phyloP scores from a whole-genome alignment of 2,888 invertebrate genomes.

The Leptopilina drosophilae region DNA sequence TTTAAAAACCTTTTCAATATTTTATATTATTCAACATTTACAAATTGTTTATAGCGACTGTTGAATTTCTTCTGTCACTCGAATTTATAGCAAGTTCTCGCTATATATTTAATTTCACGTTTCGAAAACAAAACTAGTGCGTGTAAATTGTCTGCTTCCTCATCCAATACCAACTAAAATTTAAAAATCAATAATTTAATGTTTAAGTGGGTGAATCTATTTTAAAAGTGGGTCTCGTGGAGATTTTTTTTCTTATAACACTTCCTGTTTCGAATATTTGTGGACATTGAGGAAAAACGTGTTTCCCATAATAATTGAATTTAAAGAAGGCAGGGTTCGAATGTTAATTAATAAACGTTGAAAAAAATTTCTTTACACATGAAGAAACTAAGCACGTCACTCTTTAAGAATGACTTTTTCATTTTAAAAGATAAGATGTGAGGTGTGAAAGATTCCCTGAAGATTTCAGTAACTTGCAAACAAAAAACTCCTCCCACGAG shows the following conservation, averaged over 20 bases:
- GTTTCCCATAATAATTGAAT: background rate
- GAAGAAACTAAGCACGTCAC: background rate
- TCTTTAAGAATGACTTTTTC: background rate
- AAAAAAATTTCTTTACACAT: background rate
- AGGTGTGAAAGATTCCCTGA: constrained; percentile 31
- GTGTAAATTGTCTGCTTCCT: too few relatives aligned
- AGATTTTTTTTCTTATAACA: too few relatives aligned
- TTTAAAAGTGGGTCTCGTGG: too few relatives aligned
- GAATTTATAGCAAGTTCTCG: too few relatives aligned
- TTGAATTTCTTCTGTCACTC: too few relatives aligned
- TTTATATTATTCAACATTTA: background rate
- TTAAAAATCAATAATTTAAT: too few relatives aligned
- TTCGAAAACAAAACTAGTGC: too few relatives aligned
- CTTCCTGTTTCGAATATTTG: too few relatives aligned
- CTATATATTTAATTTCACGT: too few relatives aligned
- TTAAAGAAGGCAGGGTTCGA: background rate
- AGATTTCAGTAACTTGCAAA: constrained; percentile 26
- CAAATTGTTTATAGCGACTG: background rate
- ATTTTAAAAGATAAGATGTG: constrained; percentile 7
- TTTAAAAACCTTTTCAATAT: background rate
- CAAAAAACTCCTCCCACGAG: constrained; percentile 36
- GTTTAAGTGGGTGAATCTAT: too few relatives aligned
- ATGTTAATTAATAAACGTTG: background rate
- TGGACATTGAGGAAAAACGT: background rate
- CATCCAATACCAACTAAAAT: too few relatives aligned